Percentiles rank a stretch among this genome's conserved stretches.
These are phyloP conservation scores for Orthosia incerta DNA, from an alignment of 2,888 invertebrate species.

Conservation along the genomic window DNA sequence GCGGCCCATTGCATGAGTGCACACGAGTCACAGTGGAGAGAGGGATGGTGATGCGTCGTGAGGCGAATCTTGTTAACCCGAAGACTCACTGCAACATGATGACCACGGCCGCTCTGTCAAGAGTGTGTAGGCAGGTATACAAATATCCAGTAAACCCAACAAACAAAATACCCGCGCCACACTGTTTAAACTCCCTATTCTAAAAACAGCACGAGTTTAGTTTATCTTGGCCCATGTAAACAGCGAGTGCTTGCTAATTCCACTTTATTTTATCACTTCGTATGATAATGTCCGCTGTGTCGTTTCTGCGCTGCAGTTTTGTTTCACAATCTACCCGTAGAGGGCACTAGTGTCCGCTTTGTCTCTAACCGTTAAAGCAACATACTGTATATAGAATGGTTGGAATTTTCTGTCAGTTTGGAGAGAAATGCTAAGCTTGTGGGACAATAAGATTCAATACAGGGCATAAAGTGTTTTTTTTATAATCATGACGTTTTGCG, in stretches of 20 bases:
- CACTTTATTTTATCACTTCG: constrained; percentile 57
- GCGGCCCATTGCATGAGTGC: too few relatives aligned
- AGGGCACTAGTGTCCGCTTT: constrained; percentile 50
- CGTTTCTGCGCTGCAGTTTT: constrained; percentile 54
- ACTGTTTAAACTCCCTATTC: constrained; percentile 18
- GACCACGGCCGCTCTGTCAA: too few relatives aligned
- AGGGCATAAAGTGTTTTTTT: neutral
- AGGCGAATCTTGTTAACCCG: too few relatives aligned
- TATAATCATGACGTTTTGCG: neutral
- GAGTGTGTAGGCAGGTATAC: neutral
- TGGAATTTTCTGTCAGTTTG: constrained; percentile 12
- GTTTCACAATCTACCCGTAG: constrained; percentile 51
- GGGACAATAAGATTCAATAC: constrained; percentile 2
- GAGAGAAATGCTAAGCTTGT: constrained; percentile 17
- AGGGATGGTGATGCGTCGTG: too few relatives aligned
- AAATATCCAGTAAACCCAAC: neutral
- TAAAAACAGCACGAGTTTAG: constrained; percentile 26
- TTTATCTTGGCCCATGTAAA: constrained; percentile 47
- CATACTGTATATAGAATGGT: constrained; percentile 32
- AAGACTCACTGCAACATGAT: too few relatives aligned
- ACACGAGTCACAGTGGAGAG: too few relatives aligned
- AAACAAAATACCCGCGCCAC: neutral
- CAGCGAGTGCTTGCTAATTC: constrained; percentile 47
- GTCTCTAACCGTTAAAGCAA: constrained; percentile 50
- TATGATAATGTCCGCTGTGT: constrained; percentile 58